Conservation (phyloP, 2,113 vertebrate genomes). For the Trogon melanurus region DNA sequence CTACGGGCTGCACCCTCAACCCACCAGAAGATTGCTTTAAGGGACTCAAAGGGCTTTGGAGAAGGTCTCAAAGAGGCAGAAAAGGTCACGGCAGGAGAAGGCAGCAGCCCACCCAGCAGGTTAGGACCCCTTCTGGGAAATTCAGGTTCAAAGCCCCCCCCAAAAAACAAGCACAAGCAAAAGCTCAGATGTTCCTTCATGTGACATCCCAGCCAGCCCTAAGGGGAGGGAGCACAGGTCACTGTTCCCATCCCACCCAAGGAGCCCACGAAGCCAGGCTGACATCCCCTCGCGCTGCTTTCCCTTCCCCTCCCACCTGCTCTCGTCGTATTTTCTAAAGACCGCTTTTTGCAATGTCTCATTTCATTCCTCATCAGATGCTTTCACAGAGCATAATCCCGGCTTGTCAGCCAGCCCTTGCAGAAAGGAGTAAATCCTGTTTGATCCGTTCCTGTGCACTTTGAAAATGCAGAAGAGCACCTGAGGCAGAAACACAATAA, state of each 20-base stretch:
- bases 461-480: not conserved
- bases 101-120: no score
- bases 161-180: not conserved
- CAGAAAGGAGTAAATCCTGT: not conserved
- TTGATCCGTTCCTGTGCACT: not conserved
- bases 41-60: not conserved
- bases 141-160: not conserved
- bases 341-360: not conserved
- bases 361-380: not conserved
- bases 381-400: not conserved
- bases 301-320: not conserved
- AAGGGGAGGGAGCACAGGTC: fast-evolving
- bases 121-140: not conserved
- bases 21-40: fast-evolving
- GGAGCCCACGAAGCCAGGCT: not conserved
- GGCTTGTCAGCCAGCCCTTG: not conserved
- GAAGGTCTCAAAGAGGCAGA: not conserved
- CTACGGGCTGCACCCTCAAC: fast-evolving
- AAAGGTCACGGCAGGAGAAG: not conserved
- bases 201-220: not conserved
- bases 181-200: fast-evolving
- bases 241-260: not conserved
- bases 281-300: fast-evolving
- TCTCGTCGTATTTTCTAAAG: not conserved
- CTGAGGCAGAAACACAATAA: not conserved